A percentile compares a stretch with the other conserved stretches of the same genome.
Conservation (phyloP, 2,797 vertebrate genomes). For the Eulemur coronatus region DNA sequence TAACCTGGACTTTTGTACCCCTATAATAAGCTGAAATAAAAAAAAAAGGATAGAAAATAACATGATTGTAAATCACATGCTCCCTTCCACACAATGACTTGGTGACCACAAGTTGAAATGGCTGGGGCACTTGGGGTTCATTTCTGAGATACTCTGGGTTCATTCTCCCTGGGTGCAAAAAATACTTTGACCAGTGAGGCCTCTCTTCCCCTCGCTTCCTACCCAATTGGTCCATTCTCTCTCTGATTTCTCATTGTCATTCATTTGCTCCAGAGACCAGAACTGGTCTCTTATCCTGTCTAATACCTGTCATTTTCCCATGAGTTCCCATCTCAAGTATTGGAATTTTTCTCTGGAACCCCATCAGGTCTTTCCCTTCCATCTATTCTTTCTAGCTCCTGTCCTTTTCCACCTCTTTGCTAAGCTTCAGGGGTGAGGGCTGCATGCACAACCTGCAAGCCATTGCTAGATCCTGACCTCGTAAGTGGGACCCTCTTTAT, state of each 20-base stretch:
- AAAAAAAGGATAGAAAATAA: not conserved
- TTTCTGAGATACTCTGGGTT: not conserved
- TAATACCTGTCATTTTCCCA: not conserved
- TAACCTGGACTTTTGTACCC: no score
- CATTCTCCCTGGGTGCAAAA: not conserved
- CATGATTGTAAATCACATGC: not conserved
- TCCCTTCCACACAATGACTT: not conserved
- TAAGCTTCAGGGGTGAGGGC: not conserved
- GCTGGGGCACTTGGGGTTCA: not conserved
- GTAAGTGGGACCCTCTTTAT: not conserved
- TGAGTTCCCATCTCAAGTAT: not conserved
- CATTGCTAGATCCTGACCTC: not conserved
- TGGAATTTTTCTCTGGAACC: not conserved
- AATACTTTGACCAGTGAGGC: not conserved
- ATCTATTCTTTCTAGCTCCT: not conserved
- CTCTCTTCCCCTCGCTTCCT: not conserved
- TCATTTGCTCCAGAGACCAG: not conserved
- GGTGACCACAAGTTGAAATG: not conserved
- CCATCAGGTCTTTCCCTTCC: not conserved
- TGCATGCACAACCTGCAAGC: not conserved
- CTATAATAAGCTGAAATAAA: no score
- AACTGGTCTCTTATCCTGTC: not conserved
- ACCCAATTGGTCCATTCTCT: fast-evolving
- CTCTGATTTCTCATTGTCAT: not conserved
- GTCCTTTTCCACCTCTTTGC: not conserved